phyloP scores from a whole-genome alignment of 2,888 invertebrate genomes.

The Tupiocoris notatus region DNA sequence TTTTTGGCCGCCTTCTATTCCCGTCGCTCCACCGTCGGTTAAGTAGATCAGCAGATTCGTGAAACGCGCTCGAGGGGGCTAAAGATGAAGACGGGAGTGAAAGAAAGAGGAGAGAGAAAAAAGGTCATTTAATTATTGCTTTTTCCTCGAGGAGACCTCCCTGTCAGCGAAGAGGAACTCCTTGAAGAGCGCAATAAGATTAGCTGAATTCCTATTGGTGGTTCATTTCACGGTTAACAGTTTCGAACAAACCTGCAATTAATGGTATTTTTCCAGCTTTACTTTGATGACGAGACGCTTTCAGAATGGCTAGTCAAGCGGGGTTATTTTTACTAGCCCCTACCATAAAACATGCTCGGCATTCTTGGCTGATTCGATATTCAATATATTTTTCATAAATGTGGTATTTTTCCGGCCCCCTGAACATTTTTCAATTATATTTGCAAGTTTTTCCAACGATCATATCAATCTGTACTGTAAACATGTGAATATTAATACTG shows the following conservation, averaged over 20 bases:
- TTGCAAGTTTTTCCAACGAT: too few species aligned
- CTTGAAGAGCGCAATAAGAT: constrained; percentile 9
- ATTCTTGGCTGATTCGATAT: too few species aligned
- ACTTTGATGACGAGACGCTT: not conserved
- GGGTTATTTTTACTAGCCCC: too few species aligned
- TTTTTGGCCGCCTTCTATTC: not conserved
- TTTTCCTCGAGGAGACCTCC: not conserved
- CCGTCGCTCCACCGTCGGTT: not conserved
- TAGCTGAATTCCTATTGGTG: constrained; percentile 26
- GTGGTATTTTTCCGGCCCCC: too few species aligned
- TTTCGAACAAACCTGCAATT: constrained; percentile 23
- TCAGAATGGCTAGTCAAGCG: not conserved
- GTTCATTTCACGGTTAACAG: constrained; percentile 32
- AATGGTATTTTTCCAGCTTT: not conserved
- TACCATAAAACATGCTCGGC: too few species aligned
- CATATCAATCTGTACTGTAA: too few species aligned
- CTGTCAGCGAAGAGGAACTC: not conserved
- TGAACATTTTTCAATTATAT: too few species aligned
- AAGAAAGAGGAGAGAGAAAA: not conserved
- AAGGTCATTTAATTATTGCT: not conserved
- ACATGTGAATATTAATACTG: too few species aligned
- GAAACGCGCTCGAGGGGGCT: not conserved
- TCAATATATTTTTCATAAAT: too few species aligned
- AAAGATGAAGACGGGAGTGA: not conserved
- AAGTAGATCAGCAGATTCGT: not conserved